These are phyloP conservation scores for Sebastes elongatus DNA, from an alignment of 2,797 vertebrate species.

Conservation along the genomic window DNA sequence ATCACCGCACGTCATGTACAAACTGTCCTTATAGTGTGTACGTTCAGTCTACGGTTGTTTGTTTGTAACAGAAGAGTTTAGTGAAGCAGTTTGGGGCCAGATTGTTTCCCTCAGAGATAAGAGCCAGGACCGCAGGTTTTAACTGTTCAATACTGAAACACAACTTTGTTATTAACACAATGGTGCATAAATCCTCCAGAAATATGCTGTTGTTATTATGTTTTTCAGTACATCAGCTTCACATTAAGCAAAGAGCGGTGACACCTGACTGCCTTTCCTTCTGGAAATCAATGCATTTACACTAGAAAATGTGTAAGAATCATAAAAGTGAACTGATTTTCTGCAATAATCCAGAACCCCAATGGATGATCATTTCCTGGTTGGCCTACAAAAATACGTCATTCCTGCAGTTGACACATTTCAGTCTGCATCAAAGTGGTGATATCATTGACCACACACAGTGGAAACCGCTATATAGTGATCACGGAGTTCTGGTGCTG, in stretches of 20 bases:
- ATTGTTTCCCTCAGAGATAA: not conserved
- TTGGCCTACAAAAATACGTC: too few relatives aligned
- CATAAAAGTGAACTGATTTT: fast-evolving
- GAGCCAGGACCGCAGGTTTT: not conserved
- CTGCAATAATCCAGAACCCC: too few relatives aligned
- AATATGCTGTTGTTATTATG: too few relatives aligned
- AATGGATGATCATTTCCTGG: too few relatives aligned
- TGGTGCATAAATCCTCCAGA: not conserved
- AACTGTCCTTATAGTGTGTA: not conserved
- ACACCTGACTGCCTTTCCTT: not conserved
- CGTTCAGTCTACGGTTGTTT: not conserved
- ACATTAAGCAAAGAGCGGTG: not conserved
- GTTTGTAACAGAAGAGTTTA: not conserved
- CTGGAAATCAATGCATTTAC: too few relatives aligned
- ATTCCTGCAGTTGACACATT: too few relatives aligned
- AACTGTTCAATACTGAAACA: not conserved
- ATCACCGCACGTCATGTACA: not conserved
- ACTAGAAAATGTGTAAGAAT: too few relatives aligned
- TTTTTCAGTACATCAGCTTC: not conserved
- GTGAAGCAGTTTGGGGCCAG: not conserved
- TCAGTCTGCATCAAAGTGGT: too few relatives aligned
- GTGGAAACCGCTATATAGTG: too few relatives aligned
- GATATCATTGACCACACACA: fast-evolving
- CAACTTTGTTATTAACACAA: not conserved
- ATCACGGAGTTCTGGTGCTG: too few relatives aligned